Evolutionary conservation across 1,140 invertebrate species (phyloP), one percentile per base, ranked within the genome.

Genomic region (honey bee (Apis mellifera)): DNA sequence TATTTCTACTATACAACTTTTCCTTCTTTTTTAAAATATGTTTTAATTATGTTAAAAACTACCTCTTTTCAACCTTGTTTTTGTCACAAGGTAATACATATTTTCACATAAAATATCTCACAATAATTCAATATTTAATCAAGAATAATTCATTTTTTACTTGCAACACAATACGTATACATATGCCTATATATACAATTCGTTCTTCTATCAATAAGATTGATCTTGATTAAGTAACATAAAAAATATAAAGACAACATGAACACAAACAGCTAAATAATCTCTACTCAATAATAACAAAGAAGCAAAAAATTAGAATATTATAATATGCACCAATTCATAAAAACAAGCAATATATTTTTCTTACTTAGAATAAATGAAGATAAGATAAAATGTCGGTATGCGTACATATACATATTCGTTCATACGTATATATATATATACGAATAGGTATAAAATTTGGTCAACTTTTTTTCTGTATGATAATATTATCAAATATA

Each of bases 401-500:
- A 80, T 85, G 69, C 17, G 84, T 84, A 82, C 71, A 83, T 80
- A 78, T 69, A 42, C 62, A 70, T 86, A 70, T 79, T 68, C 69
- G 62, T 23, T 73, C 70, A 84, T 85, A 84, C 70, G 54, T 76
- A 69, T 81, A 23, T 54, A 86, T 68, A 77, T 12, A 60, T 17
- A 86, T 72, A 82, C n/a, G 48, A 32, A 70, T 79, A 65, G 21
- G 75, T 85, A 89, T 84, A 84, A 75, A 87, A 90, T 89, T 90
- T 87, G 83, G 85, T 91, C 86, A 85, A 88, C 64, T 79, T 82
- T 78, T 75, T 84, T 69, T 83, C 84, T 89, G 82, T 81, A 65
- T 80, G 75, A 87, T 84, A 89, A 85, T 91, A 88, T 89, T 84
- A 88, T 89, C 86, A 90, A 89, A 90, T 88, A 85, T 89, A 87